These are phyloP conservation scores for Frankliniella intonsa DNA, from an alignment of 2,888 invertebrate species.

Conservation along the genomic window DNA sequence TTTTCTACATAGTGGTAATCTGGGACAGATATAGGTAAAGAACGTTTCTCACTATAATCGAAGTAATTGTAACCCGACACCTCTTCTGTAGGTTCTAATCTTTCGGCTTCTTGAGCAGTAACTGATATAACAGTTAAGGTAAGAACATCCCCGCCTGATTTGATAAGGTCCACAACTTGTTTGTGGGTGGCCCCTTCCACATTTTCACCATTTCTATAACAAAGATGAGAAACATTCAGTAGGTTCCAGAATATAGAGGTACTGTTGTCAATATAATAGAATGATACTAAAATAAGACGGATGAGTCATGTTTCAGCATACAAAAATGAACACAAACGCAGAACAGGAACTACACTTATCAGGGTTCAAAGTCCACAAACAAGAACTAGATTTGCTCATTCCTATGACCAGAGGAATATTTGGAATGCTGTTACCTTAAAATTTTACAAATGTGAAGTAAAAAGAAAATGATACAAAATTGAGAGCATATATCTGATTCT, in stretches of 20 bases:
- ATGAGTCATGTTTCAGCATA: background rate
- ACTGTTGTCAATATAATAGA: background rate
- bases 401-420: background rate
- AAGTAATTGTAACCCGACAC: conserved; percentile 71
- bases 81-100: conserved; percentile 64
- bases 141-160: conserved; percentile 95
- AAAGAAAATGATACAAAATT: conserved; percentile 29
- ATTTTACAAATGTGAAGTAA: conserved; percentile 31
- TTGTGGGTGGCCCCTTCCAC: conserved; percentile 99
- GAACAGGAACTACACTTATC: background rate
- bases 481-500: background rate
- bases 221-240: background rate
- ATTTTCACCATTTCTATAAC: conserved; percentile 89
- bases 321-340: too few relatives aligned
- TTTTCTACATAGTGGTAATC: conserved; percentile 89
- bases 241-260: background rate
- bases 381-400: too few relatives aligned
- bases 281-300: background rate
- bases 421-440: background rate
- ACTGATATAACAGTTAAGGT: conserved; percentile 95
- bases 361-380: background rate
- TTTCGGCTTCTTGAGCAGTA: conserved; percentile 63
- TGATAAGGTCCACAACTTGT: conserved; percentile 98
- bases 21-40: conserved; percentile 59
- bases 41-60: conserved; percentile 90